Percentiles rank a stretch among this genome's conserved stretches.
Evolutionary conservation across 2,797 vertebrate species (phyloP).

Genomic region (Cyprinodon diabolis): DNA sequence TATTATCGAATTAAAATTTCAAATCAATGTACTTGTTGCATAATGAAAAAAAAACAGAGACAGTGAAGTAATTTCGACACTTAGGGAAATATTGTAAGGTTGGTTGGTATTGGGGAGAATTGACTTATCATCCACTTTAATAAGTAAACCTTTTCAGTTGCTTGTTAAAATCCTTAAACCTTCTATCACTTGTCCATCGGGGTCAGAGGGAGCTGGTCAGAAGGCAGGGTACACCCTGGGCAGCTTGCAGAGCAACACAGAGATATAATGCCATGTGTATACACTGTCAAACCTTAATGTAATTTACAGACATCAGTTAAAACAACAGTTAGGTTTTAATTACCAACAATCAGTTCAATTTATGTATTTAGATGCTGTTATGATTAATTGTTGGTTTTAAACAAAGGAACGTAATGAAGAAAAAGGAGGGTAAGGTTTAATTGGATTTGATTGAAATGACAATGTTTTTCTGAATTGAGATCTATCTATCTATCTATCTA

Average conservation of each 20-base stretch:
- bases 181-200: no score
- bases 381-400: background rate
- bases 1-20: background rate
- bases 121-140: background rate
- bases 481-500: no score
- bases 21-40: background rate
- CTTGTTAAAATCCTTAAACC: background rate
- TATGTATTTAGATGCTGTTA: background rate
- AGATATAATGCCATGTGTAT: no score
- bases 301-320: no score
- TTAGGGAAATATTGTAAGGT: background rate
- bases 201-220: no score
- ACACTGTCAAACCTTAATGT: no score
- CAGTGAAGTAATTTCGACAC: background rate
- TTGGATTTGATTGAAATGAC: background rate
- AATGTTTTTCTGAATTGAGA: background rate
- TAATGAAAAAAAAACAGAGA: background rate
- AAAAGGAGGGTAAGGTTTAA: background rate
- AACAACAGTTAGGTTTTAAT: no score
- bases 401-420: background rate
- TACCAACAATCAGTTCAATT: background rate
- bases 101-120: background rate
- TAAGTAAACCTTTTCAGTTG: background rate
- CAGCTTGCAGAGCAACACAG: no score
- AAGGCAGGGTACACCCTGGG: no score